Conservation (phyloP, 2,888 invertebrate species). For the Parthenolecanium corni region DNA sequence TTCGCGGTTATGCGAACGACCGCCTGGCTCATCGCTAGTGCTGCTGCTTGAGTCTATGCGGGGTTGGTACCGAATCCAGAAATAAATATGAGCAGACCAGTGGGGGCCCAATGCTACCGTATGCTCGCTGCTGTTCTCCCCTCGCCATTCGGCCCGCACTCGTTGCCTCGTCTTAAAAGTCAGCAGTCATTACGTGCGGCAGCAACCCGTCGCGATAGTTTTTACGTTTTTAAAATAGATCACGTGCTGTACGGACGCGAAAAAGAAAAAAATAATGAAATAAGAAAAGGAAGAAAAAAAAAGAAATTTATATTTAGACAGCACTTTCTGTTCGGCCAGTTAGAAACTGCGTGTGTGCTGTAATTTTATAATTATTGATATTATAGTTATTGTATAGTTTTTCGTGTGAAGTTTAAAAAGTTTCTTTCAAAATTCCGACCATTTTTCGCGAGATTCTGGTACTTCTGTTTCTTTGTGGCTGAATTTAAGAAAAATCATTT, state of each 20-base stretch:
- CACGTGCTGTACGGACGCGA: conserved; percentile 24
- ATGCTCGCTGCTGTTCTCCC: conserved; percentile 3
- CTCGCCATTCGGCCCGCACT: background rate
- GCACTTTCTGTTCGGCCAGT: background rate
- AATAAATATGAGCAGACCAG: conserved; percentile 27
- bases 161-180: conserved; percentile 5
- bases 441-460: too few species aligned
- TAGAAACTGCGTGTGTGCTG: too few species aligned
- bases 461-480: too few species aligned
- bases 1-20: too few species aligned
- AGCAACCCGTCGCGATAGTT: conserved; percentile 23
- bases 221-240: conserved; percentile 25
- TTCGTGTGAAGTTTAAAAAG: too few species aligned
- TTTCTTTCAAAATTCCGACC: too few species aligned
- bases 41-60: conserved; percentile 3
- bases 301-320: conserved; percentile 20
- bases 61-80: conserved; percentile 25
- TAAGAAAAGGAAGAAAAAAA: too few species aligned
- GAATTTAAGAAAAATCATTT: too few species aligned
- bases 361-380: too few species aligned
- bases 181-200: background rate
- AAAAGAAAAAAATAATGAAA: conserved; percentile 15
- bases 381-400: too few species aligned
- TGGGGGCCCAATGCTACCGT: conserved; percentile 23
- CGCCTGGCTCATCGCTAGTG: too few species aligned